Percentiles rank a stretch among this genome's conserved stretches.
Conservation (phyloP, 2,113 vertebrate genomes). For the Pterocles gutturalis region DNA sequence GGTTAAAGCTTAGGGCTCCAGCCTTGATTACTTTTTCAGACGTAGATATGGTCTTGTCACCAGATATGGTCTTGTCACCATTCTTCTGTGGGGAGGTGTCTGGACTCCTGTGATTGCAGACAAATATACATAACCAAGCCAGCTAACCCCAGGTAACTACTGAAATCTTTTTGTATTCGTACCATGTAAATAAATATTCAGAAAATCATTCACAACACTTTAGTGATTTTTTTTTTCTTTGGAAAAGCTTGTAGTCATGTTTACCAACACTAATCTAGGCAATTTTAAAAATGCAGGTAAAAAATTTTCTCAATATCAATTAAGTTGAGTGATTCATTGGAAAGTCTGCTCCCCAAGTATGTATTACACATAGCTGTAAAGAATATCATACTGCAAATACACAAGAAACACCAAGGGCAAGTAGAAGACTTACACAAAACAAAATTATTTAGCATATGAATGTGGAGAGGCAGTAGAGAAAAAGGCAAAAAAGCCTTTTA, state of each 20-base stretch:
- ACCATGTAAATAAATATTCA: neutral
- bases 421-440: neutral
- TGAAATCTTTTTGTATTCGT: neutral
- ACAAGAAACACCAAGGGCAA: neutral
- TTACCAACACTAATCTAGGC: neutral
- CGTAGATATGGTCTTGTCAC: neutral
- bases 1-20: neutral
- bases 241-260: neutral
- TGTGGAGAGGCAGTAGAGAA: neutral
- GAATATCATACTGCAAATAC: neutral
- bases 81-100: neutral
- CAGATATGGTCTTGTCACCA: neutral
- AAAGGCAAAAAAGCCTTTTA: conserved; percentile 7
- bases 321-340: neutral
- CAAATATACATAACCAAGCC: neutral
- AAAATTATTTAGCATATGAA: neutral
- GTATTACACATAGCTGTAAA: neutral
- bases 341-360: neutral
- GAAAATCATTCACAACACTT: neutral
- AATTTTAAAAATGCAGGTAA: neutral
- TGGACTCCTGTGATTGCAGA: neutral
- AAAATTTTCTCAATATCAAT: neutral
- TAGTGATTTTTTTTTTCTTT: neutral
- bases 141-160: neutral
- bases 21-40: conserved; percentile 2